These are phyloP conservation scores for Nephrotoma flavescens DNA, from an alignment of 2,888 invertebrate genomes.

Conservation along the genomic window DNA sequence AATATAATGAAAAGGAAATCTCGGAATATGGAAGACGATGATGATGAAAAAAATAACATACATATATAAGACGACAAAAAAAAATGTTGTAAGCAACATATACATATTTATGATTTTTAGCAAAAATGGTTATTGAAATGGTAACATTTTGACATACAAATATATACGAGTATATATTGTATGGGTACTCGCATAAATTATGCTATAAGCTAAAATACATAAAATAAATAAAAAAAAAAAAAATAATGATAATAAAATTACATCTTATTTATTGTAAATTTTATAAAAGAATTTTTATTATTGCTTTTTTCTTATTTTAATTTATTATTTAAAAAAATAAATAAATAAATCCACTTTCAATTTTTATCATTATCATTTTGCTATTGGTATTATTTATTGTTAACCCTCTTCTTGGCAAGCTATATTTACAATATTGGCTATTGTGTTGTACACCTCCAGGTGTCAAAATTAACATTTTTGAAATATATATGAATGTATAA, in stretches of 20 bases:
- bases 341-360: background rate
- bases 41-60: background rate
- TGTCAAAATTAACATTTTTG: too few relatives aligned
- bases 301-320: background rate
- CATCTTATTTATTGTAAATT: background rate
- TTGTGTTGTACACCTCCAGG: background rate
- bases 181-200: background rate
- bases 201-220: background rate
- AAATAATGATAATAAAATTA: background rate
- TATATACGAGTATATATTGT: background rate
- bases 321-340: background rate
- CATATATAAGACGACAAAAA: background rate
- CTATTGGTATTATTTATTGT: background rate
- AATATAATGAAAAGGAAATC: background rate
- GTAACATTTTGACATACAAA: background rate
- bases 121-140: background rate
- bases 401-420: background rate
- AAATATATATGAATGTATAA: too few relatives aligned
- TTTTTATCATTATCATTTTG: background rate
- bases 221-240: background rate
- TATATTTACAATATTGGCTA: background rate
- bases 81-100: background rate
- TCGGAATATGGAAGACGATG: background rate
- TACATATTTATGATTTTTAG: background rate
- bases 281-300: background rate